Conservation (phyloP, 2,113 vertebrate genomes). For the Pseudorasbora parva region DNA sequence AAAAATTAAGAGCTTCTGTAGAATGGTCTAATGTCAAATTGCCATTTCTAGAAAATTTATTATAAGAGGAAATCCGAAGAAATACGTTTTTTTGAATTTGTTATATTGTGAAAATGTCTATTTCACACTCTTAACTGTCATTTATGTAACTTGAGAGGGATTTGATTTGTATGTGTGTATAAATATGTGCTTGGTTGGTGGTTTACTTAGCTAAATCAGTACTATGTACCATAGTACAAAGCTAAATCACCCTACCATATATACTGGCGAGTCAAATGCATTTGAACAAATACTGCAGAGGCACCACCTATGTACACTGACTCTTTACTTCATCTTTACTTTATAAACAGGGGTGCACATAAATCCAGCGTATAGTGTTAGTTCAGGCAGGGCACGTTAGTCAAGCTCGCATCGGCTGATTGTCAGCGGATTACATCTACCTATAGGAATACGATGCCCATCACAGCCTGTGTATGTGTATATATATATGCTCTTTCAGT, state of each 20-base stretch:
- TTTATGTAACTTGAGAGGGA: conserved; percentile 2
- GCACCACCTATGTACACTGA: not conserved
- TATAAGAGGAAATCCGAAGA: not conserved
- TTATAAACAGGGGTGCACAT: too few relatives aligned
- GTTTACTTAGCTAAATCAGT: not conserved
- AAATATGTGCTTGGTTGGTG: not conserved
- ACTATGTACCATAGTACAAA: not conserved
- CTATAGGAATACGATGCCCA: too few relatives aligned
- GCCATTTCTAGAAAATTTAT: not conserved
- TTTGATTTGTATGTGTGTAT: not conserved
- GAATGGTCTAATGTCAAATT: not conserved
- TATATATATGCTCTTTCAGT: too few relatives aligned
- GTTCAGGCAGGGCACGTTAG: too few relatives aligned
- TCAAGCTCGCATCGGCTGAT: too few relatives aligned
- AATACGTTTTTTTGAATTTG: not conserved
- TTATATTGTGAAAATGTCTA: not conserved
- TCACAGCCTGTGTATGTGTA: too few relatives aligned
- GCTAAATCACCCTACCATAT: too few relatives aligned
- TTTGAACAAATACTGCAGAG: not conserved
- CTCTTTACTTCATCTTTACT: not conserved
- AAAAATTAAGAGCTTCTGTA: not conserved
- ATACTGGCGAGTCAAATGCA: not conserved
- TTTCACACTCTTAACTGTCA: conserved; percentile 1
- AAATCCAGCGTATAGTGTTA: too few relatives aligned
- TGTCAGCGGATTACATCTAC: too few relatives aligned